Evolutionary conservation across 1,140 invertebrate species (phyloP), one percentile per base, ranked within the genome.

Genomic region (Drosophila mojavensis): DNA sequence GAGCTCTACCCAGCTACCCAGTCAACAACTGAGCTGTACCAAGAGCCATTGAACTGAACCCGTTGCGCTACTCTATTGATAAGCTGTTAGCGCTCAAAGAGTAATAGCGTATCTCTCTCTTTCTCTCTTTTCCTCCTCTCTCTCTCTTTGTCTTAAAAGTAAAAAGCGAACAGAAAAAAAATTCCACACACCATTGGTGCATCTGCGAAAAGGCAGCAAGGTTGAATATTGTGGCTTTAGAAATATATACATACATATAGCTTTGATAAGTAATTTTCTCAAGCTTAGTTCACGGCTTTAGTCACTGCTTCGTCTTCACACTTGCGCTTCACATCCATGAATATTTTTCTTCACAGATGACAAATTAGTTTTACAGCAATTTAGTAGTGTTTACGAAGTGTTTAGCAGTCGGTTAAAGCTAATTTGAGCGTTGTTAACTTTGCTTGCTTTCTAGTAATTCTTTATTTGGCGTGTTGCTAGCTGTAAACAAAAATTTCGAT

Each of bases 41-140:
- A 67, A 61, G 43, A 74, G 71, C 51, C 65, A 62, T 51, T 69
- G 58, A 74, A 74, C 65, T 51, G 56, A 61, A 48, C 39, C 50
- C 30, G 55, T 51, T 74, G 43, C 58, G 15, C 7, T 33, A 10
- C 9, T 48, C 17, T 28, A 33, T 15, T 63, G 58, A 41, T 54
- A 62, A 62, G 33, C 64, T 17, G 15, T 50, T 26, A 4, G 45
- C n/a, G 4, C 15, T 24, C 24, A 62, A 50, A 61, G 58, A 74
- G 64, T 30, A 48, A 2, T 9, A 1, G 10, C n/a, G 17, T 15
- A 2, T 2, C 20, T 24, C 20, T 24, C 2, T 11, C 10, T 30
- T 17, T 5, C 36, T 10, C 65, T 11, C 39, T 54, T 30, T 15
- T 5, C 36, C 6, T 56, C 7, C 39, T 54, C 13, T 58, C 48